Conservation (phyloP, 2,797 vertebrate species). For the Saguinus oedipus region DNA sequence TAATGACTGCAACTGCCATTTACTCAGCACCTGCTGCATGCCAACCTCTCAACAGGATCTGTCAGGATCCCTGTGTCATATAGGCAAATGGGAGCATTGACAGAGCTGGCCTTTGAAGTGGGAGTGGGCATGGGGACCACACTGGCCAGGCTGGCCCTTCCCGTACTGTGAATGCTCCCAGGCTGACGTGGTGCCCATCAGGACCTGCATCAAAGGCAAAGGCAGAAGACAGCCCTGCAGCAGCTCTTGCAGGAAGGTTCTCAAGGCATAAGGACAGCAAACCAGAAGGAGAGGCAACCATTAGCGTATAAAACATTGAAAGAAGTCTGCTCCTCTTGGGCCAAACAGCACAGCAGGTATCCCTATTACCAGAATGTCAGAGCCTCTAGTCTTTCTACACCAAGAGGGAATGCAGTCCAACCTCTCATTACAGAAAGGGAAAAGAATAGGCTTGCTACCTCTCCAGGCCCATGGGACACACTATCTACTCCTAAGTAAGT, state of each 20-base stretch:
- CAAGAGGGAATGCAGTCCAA: neutral
- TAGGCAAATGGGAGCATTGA: neutral
- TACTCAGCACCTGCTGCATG: neutral
- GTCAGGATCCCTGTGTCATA: neutral
- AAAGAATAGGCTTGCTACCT: neutral
- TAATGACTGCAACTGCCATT: neutral
- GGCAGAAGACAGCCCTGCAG: neutral
- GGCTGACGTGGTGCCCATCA: neutral
- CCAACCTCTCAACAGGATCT: fast-evolving
- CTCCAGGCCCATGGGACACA: neutral
- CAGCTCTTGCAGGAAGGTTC: neutral
- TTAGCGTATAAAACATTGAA: neutral
- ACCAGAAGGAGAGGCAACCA: neutral
- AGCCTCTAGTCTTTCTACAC: neutral
- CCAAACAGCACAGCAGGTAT: neutral
- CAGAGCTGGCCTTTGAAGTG: neutral
- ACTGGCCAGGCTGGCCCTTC: neutral
- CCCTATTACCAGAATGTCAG: neutral
- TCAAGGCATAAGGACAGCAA: neutral
- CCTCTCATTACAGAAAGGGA: neutral
- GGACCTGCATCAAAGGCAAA: neutral
- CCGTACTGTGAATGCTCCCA: neutral
- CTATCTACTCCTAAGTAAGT: neutral
- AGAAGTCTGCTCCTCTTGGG: neutral
- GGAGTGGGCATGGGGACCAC: fast-evolving